Evolutionary conservation across 2,888 invertebrate genomes (phyloP).

Genomic region (Leptogaster cylindrica): DNA sequence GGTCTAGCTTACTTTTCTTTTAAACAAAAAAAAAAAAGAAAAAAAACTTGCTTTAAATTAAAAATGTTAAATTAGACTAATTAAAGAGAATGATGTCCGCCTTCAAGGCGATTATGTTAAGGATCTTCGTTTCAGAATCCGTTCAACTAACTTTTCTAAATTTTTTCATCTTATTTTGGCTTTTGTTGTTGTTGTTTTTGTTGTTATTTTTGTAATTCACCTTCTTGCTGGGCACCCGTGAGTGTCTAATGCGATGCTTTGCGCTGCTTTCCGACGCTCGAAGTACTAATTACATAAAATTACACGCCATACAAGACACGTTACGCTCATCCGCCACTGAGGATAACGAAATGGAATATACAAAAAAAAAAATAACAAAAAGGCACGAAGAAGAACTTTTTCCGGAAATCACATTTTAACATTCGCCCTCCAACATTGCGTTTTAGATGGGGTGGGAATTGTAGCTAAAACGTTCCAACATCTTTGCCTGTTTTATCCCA

Average conservation of each 20-base stretch:
- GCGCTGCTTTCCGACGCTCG: not conserved
- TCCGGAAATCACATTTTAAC: conserved; percentile 25
- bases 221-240: conserved; percentile 12
- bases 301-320: conserved; percentile 44
- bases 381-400: too few species aligned
- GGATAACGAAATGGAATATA: conserved; percentile 37
- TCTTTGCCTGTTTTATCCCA: too few species aligned
- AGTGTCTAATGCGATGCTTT: conserved; percentile 2
- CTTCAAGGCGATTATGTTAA: conserved; percentile 44
- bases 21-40: too few species aligned
- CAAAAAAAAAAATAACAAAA: too few species aligned
- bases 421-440: too few species aligned
- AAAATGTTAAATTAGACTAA: conserved; percentile 48
- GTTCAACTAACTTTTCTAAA: conserved; percentile 29
- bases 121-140: conserved; percentile 11
- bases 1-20: not conserved
- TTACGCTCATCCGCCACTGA: conserved; percentile 10
- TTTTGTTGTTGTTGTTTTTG: too few species aligned
- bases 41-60: conserved; percentile 44
- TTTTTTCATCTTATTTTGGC: too few species aligned
- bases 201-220: too few species aligned
- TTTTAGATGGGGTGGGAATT: too few species aligned
- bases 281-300: conserved; percentile 45
- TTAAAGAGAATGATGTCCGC: conserved; percentile 48
- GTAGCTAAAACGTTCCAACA: too few species aligned